These are phyloP conservation scores for Neuroterus valhalla DNA, from an alignment of 1,140 invertebrate genomes.

Conservation along the genomic window DNA sequence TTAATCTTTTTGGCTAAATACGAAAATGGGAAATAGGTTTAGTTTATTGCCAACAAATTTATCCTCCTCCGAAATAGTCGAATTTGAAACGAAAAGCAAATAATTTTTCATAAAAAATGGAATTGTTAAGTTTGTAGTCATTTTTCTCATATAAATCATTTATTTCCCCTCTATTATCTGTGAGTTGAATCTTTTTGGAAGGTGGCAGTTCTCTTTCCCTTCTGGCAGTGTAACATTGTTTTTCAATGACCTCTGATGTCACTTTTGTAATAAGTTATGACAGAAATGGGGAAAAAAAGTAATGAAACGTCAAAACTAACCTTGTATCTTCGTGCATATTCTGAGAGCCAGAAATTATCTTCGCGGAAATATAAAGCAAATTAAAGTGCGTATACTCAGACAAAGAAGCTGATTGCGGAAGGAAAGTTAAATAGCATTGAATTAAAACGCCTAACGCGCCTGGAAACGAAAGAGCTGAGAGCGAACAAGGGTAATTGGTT, in stretches of 20 bases:
- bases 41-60: too few relatives aligned
- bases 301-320: conserved; percentile 54
- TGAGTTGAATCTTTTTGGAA: too few relatives aligned
- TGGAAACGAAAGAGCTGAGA: conserved; percentile 23
- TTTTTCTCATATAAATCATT: too few relatives aligned
- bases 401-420: conserved; percentile 65
- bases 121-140: too few relatives aligned
- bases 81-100: too few relatives aligned
- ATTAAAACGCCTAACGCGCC: conserved; percentile 54
- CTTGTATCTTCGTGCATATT: conserved; percentile 50
- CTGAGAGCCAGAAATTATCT: conserved; percentile 55
- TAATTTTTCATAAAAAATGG: too few relatives aligned
- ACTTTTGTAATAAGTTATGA: not conserved
- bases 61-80: too few relatives aligned
- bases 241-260: not conserved
- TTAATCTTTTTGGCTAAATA: too few relatives aligned
- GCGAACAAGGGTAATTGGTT: conserved; percentile 11
- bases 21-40: too few relatives aligned
- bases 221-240: conserved; percentile 9
- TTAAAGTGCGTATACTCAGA: conserved; percentile 41
- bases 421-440: conserved; percentile 67
- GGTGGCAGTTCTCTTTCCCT: too few relatives aligned
- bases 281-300: conserved; percentile 19
- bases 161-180: too few relatives aligned
- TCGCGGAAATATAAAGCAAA: conserved; percentile 43